Percentiles rank a stretch among this genome's conserved stretches.
phyloP scores from a whole-genome alignment of 1,140 invertebrate species.

The Brachystomella parvula region DNA sequence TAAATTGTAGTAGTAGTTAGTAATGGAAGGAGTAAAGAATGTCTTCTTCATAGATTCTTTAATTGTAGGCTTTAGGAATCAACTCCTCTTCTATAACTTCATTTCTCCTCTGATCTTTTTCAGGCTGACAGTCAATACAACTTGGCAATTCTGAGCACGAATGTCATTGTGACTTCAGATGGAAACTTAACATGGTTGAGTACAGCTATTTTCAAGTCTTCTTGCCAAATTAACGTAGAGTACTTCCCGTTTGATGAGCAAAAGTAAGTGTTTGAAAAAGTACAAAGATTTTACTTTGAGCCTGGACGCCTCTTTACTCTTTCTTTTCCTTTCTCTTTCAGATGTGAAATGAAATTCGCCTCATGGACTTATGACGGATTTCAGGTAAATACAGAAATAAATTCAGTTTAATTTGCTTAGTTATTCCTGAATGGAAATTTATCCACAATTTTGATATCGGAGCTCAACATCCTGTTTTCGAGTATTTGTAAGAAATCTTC shows the following conservation, averaged over 20 bases:
- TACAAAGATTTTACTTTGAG: neutral
- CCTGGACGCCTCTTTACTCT: neutral
- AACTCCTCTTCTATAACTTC: neutral
- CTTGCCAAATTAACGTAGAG: slow-evolving; percentile 44
- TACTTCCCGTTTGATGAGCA: slow-evolving; percentile 53
- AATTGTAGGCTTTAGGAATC: too few species aligned
- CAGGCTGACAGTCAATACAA: slow-evolving; percentile 45
- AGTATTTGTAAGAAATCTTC: neutral
- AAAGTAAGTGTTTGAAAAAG: slow-evolving; percentile 10
- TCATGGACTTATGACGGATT: slow-evolving; percentile 11
- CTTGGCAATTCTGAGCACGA: slow-evolving; percentile 43
- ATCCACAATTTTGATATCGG: neutral
- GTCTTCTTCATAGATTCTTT: too few species aligned
- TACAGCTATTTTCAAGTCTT: slow-evolving; percentile 44
- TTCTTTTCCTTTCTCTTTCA: neutral
- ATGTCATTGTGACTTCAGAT: slow-evolving; percentile 43
- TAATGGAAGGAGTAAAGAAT: too few species aligned
- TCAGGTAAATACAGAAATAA: neutral
- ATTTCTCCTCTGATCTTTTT: too few species aligned
- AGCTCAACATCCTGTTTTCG: neutral
- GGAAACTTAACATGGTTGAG: slow-evolving; percentile 44
- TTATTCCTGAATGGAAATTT: neutral
- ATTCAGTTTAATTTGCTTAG: neutral
- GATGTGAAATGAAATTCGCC: slow-evolving; percentile 13
- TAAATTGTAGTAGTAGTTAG: too few species aligned